Base-by-base conservation (phyloP, 2,113 vertebrate species). In the Pollimyrus isidori region DNA sequence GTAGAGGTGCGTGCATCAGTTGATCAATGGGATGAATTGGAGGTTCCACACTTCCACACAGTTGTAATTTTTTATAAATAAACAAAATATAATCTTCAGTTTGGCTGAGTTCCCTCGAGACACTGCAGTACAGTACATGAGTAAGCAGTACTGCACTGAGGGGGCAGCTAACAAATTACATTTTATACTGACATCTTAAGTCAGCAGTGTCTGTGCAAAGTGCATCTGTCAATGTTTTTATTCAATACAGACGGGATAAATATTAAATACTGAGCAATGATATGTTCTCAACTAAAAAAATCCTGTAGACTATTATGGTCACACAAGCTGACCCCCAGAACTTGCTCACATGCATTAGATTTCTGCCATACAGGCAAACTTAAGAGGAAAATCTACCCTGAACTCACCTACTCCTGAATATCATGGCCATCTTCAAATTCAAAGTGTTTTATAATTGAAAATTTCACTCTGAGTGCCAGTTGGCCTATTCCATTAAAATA, bases 401-500 rank as follows among this genome's bases (percentile, higher is more conserved):
- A 84, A 45, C 88, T 84, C 7, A 30, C 49, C 88, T 85, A 85
- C 17, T 62, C 39, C 80, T 89, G 80, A 48, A 53, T 62, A 62
- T n/a, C 52, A 15, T 58, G 4, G 39, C 82, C 82, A 53, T 42
- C 39, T 89, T 83, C 46, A 9, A 82, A 53, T 89, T 84, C 23
- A n/a, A 80, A 56, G 50, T 56, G 49, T 39, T 53, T 80, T 52
- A 46, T 3, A 42, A 62, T 87, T 19, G 48, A 46, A 84, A 26
- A 50, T 49, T 89, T 80, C 80, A 85, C 88, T 89, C 85, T 26
- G 48, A 84, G 52, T 84, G 35, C 88, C 82, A 89, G 88, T 89
- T 89, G 52, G 88, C 88, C 88, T 89, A 89, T 89, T 89, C 88
- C 76, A 89, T 89, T 89, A 89, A 89, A 89, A 89, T 80, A 83